Evolutionary conservation across 2,113 vertebrate species (phyloP), one percentile per base, ranked within the genome.

Genomic region (Panthera uncia): DNA sequence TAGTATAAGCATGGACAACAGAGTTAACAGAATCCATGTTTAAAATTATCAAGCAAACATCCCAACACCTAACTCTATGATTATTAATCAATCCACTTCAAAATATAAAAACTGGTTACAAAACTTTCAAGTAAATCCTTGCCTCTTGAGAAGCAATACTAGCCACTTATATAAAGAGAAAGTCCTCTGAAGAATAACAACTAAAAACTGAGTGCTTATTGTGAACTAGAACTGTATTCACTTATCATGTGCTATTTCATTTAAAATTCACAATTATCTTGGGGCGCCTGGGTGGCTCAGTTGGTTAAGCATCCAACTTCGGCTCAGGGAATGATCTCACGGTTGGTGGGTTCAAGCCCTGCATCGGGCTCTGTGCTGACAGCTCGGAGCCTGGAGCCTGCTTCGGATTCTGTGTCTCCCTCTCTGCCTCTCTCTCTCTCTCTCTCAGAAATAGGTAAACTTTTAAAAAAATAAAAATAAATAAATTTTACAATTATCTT

Each of bases 251-350:
- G 41, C 10, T 45, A 68, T 36, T 76, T 95, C 57, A 84, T 50
- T 86, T 92, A 91, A 71, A 91, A 55, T 38, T 78, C 80, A 76
- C n/a, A 87, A 78, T 83, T 74, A 82, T 52, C 45, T 73, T 83
- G 45, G 45, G 45, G 45, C 45, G 45, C 45, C 45, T 45, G 45
- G 45, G 45, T 45, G 45, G 45, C 45, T 45, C 45, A 45, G 45
- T 45, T 45, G 8, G 45, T 45, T 45, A 45, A 45, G 45, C 45
- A 45, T 45, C 45, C 45, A 45, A 45, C 45, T 45, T 45, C 45
- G 45, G 45, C 45, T 45, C 1, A 7, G 45, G 45, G 45, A 45
- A 45, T 45, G 45, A 45, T 45, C 45, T 45, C 45, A 45, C 45
- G 45, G 45, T 45, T 45, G 45, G 45, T 45, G 45, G 45, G 45